Evolutionary conservation across 1,140 invertebrate species (phyloP).

Genomic region (Listronotus oregonensis): DNA sequence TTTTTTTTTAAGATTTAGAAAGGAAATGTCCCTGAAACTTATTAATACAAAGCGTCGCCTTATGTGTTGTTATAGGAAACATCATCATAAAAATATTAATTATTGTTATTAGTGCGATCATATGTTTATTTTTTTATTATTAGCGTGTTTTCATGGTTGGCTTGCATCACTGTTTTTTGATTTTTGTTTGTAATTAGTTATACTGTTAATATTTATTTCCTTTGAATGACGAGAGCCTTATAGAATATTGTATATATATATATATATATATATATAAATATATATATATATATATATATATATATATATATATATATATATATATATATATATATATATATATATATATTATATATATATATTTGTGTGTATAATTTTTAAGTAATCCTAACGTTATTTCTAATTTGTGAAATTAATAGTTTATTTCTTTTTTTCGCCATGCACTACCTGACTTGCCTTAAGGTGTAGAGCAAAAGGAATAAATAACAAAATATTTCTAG

Average conservation of each 20-base stretch:
- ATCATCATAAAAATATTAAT: slow-evolving; percentile 32
- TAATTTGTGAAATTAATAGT: too few relatives aligned
- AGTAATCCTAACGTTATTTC: too few relatives aligned
- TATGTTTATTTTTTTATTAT: slow-evolving; percentile 23
- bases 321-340: not conserved
- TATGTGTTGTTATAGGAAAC: slow-evolving; percentile 25
- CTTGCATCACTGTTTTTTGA: slow-evolving; percentile 16
- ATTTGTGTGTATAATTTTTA: too few relatives aligned
- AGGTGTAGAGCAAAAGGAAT: too few relatives aligned
- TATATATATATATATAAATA: not conserved
- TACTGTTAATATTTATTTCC: slow-evolving; percentile 1
- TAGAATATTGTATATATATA: not conserved
- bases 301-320: not conserved
- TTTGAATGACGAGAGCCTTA: slow-evolving; percentile 1
- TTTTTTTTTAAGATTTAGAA: slow-evolving; percentile 29
- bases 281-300: not conserved
- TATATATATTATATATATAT: too few relatives aligned
- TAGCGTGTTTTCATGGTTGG: slow-evolving; percentile 26
- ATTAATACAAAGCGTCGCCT: not conserved
- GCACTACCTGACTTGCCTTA: too few relatives aligned
- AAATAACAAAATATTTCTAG: too few relatives aligned
- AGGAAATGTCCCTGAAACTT: slow-evolving; percentile 30
- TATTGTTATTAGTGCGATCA: slow-evolving; percentile 20
- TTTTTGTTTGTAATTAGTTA: slow-evolving; percentile 23
- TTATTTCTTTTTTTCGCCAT: too few relatives aligned